Percentiles rank a stretch among this genome's conserved stretches.
Conservation (phyloP, 2,797 vertebrate genomes). For the Lepilemur septentrionalis region DNA sequence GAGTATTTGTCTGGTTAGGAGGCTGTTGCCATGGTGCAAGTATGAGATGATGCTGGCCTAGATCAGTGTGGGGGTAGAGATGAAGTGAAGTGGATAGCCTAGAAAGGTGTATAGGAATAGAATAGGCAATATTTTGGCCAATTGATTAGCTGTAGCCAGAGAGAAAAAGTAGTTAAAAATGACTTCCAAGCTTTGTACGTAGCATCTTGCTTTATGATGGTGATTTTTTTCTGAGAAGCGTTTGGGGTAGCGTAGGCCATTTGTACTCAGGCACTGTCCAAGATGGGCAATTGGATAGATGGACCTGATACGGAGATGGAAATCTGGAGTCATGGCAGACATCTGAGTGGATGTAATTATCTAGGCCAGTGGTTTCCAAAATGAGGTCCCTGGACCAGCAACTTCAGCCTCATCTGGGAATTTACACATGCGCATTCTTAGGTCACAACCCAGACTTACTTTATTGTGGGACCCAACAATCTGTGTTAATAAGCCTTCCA, state of each 20-base stretch:
- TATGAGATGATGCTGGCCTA: neutral
- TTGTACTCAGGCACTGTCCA: neutral
- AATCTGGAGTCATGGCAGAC: neutral
- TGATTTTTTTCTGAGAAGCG: neutral
- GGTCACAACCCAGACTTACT: neutral
- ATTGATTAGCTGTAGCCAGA: neutral
- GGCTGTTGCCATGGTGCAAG: neutral
- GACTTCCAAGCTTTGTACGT: neutral
- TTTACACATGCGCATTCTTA: neutral
- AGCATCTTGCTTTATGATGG: neutral
- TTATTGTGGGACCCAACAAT: neutral
- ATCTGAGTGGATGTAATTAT: neutral
- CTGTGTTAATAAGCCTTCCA: neutral
- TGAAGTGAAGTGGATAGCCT: neutral
- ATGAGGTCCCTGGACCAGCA: neutral
- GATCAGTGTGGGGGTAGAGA: neutral
- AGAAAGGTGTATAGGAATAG: neutral
- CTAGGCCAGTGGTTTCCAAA: neutral
- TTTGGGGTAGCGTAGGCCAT: neutral
- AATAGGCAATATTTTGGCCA: neutral
- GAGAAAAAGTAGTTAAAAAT: neutral
- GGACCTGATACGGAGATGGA: neutral
- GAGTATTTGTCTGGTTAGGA: neutral
- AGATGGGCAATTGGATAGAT: neutral
- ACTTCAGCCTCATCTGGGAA: neutral